Evolutionary conservation across 2,888 invertebrate genomes (phyloP), one percentile per base, ranked within the genome.

Genomic region (Ennomos quercinarius): DNA sequence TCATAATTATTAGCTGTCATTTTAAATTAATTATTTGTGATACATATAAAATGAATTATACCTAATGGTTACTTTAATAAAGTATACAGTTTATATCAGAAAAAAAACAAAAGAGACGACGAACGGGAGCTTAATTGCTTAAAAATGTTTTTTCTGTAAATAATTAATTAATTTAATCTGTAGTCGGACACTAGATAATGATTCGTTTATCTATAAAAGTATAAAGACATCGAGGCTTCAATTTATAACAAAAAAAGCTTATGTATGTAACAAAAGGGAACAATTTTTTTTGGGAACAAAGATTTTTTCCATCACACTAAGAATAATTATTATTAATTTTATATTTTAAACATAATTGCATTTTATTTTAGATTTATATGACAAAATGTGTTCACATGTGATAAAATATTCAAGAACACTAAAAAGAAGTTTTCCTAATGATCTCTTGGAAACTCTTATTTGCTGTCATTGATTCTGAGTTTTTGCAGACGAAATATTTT

Each of bases 391-490:
- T 92, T 91, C 91, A 92, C 88, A 87, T 91, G 91, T 92, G 92
- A 92, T 92, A 92, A 87, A 87, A 87, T 90, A 83, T 86, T 87
- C 89, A 89, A 88, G 89, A 80, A 80, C 79, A 83, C 84, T 79
- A 79, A 80, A 84, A 87, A 78, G 77, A 89, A 91, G 91, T 91
- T 92, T 92, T 92, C 91, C 87, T 78, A 89, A 91, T 92, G 92
- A 92, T 92, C 92, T 92, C 92, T 89, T 74, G 87, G 81, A 88
- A 89, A 87, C 91, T 91, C 92, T 91, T 88, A 86, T 77, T 77
- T 88, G 91, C 85, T 71, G 66, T 77, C 56, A 73, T 56, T 70
- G 76, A 74, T 76, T 72, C 74, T 71, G 61, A 45, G 58, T 73
- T 71, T 77, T 70, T 75, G 74, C 73, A 68, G 67, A 71, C 73